A percentile compares a stretch with the other conserved stretches of the same genome.
Conservation (phyloP, 2,113 vertebrate genomes). For the Ascaphus truei region DNA sequence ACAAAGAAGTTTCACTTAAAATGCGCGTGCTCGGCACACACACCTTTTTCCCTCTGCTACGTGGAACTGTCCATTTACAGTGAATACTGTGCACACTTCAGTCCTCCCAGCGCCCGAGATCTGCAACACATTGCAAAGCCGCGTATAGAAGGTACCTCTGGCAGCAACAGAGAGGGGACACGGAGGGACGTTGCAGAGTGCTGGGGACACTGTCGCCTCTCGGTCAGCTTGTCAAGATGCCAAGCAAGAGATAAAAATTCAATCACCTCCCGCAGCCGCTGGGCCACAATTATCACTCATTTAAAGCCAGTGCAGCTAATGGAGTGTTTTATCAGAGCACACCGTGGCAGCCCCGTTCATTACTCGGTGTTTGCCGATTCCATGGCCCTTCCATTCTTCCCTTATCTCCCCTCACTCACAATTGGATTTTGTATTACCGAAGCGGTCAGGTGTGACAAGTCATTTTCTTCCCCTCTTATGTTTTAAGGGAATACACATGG, state of each 20-base stretch:
- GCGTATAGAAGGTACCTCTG: too few relatives aligned
- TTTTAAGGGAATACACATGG: slow-evolving; percentile 65
- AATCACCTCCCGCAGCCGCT: slow-evolving; percentile 71
- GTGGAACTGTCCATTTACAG: background rate
- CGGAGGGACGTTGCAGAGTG: background rate
- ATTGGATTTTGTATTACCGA: slow-evolving; percentile 93
- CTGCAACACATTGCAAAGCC: background rate
- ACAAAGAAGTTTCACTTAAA: too few relatives aligned
- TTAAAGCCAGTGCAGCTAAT: slow-evolving; percentile 78
- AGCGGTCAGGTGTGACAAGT: slow-evolving; percentile 91
- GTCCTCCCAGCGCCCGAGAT: background rate
- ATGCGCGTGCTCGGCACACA: too few relatives aligned
- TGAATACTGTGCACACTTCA: background rate
- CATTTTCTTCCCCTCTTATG: slow-evolving; percentile 83
- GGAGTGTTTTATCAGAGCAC: slow-evolving; percentile 83
- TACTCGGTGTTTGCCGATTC: slow-evolving; percentile 96
- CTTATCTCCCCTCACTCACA: slow-evolving; percentile 87
- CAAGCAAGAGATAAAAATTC: slow-evolving; percentile 84
- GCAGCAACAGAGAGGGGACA: too few relatives aligned
- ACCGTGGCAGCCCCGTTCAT: slow-evolving; percentile 85
- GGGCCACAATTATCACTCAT: slow-evolving; percentile 94
- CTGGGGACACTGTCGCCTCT: slow-evolving; percentile 38
- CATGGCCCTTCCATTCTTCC: slow-evolving; percentile 71
- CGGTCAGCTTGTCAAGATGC: slow-evolving; percentile 52
- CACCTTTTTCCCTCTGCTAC: too few relatives aligned